Conservation (phyloP, 2,113 vertebrate species). For the Carassius auratus region DNA sequence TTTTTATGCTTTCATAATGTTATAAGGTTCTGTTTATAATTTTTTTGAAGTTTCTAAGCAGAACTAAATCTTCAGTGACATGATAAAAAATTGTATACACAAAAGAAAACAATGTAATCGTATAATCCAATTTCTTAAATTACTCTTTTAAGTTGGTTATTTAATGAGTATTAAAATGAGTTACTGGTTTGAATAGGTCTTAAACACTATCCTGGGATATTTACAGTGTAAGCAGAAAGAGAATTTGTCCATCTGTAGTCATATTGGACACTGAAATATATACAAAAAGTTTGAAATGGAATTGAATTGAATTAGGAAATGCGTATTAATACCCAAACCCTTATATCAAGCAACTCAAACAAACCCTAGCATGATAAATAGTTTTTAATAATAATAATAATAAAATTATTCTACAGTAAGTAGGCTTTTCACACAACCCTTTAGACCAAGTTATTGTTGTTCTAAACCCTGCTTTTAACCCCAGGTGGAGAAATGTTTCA, state of each 20-base stretch:
- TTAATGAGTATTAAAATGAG: background rate
- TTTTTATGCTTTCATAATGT: no score
- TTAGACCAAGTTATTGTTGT: background rate
- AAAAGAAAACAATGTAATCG: background rate
- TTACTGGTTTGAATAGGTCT: background rate
- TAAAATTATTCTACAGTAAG: background rate
- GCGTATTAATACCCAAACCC: background rate
- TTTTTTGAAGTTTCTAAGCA: no score
- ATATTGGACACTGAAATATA: background rate
- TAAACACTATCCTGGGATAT: background rate
- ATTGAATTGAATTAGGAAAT: background rate
- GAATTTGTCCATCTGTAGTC: background rate
- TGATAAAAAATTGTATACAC: background rate
- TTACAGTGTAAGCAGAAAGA: background rate
- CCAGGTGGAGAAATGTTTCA: no score
- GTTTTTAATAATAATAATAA: background rate
- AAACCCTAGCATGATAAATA: background rate
- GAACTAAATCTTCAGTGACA: no score
- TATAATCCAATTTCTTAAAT: no score
- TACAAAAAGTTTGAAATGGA: background rate
- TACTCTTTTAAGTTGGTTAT: no score
- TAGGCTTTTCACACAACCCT: background rate
- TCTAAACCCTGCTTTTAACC: background rate
- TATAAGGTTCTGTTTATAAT: no score
- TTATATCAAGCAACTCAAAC: background rate